Percentiles rank a stretch among this genome's conserved stretches.
Evolutionary conservation across 2,888 invertebrate species (phyloP).

Genomic region (Choristoneura rosaceana): DNA sequence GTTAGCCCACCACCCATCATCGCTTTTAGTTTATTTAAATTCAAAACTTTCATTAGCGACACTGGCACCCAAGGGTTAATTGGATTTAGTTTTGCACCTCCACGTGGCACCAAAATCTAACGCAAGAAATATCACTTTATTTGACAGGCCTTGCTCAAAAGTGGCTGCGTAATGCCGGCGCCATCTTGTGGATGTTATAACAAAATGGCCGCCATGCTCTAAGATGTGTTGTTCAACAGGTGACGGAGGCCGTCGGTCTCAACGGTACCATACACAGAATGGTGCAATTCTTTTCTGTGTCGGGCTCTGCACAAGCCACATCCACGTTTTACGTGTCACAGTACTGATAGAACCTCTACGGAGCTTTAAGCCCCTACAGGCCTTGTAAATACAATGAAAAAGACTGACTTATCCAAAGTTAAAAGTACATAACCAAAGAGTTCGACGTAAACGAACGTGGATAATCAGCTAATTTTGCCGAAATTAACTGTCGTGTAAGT

Average conservation of each 20-base stretch:
- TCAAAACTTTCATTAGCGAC: constrained; percentile 57
- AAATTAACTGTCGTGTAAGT: constrained; percentile 83
- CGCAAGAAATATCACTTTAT: constrained; percentile 32
- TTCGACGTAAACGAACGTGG: constrained; percentile 66
- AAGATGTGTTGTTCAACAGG: constrained; percentile 86
- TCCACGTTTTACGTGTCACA: constrained; percentile 88
- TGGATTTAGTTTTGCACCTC: constrained; percentile 42
- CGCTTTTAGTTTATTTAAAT: constrained; percentile 69
- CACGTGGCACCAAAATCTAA: constrained; percentile 43
- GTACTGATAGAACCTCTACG: constrained; percentile 76
- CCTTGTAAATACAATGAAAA: constrained; percentile 81
- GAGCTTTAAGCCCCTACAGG: constrained; percentile 65
- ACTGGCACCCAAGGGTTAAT: constrained; percentile 63
- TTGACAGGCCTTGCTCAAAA: constrained; percentile 33
- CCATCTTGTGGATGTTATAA: constrained; percentile 51
- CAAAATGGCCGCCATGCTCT: constrained; percentile 74
- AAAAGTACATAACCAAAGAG: constrained; percentile 73
- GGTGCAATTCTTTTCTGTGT: constrained; percentile 87
- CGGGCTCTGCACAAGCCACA: constrained; percentile 86
- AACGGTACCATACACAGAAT: constrained; percentile 87
- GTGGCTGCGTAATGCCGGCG: constrained; percentile 44
- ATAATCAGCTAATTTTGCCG: constrained; percentile 77
- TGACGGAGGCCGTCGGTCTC: constrained; percentile 86
- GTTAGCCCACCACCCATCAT: constrained; percentile 74
- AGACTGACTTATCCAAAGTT: constrained; percentile 83